A percentile compares a stretch with the other conserved stretches of the same genome.
These are phyloP conservation scores for Typhlichthys subterraneus DNA, from an alignment of 2,797 vertebrate genomes.

Conservation along the genomic window DNA sequence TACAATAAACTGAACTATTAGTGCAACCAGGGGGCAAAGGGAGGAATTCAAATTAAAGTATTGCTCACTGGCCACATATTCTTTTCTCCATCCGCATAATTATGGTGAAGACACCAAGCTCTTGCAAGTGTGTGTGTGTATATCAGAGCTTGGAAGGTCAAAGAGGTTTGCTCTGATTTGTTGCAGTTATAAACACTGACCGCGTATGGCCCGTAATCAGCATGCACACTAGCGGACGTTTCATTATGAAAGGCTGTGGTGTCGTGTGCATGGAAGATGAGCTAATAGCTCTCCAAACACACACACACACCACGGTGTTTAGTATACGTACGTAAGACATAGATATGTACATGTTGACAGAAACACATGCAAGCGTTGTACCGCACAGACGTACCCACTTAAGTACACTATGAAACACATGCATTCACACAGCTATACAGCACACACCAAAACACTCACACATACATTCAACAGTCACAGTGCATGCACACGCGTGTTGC, in stretches of 20 bases:
- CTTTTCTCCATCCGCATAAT: constrained; percentile 60
- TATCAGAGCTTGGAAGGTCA: constrained; percentile 44
- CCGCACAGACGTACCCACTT: background rate
- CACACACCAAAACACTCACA: too few relatives aligned
- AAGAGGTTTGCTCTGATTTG: constrained; percentile 57
- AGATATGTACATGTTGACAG: background rate
- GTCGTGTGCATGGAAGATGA: constrained; percentile 31
- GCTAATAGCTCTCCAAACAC: constrained; percentile 9
- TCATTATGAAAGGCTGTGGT: constrained; percentile 63
- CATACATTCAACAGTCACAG: constrained; percentile 30
- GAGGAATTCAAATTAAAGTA: constrained; percentile 65
- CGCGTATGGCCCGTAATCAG: constrained; percentile 45
- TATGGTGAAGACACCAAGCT: constrained; percentile 37
- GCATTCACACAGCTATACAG: background rate
- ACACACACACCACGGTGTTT: constrained; percentile 4
- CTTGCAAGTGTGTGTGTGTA: constrained; percentile 16
- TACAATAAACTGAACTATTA: constrained; percentile 68
- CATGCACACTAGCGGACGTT: constrained; percentile 22
- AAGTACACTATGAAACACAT: background rate
- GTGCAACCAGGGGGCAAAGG: constrained; percentile 59
- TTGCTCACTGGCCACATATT: constrained; percentile 45
- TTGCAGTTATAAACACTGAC: constrained; percentile 50
- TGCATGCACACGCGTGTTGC: constrained; percentile 3
- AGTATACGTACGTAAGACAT: background rate
- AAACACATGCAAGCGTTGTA: background rate